Percentiles rank a stretch among this genome's conserved stretches.
Evolutionary conservation across 2,888 invertebrate species (phyloP).

Genomic region (Tridacna crocea): DNA sequence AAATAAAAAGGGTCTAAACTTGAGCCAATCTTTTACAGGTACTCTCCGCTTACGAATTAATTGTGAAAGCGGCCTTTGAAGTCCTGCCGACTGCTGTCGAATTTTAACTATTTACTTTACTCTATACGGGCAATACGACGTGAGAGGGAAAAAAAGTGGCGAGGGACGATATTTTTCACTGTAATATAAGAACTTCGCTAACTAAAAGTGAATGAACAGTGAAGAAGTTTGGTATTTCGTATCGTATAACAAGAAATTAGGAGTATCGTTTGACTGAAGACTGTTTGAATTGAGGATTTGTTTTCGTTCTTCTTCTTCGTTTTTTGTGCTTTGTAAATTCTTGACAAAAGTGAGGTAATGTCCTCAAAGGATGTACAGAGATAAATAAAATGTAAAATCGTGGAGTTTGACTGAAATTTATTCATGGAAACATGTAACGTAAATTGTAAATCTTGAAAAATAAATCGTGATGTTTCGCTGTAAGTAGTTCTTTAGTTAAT

Average conservation of each 20-base stretch:
- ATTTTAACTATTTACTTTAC: conserved; percentile 20
- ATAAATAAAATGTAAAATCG: too few species aligned
- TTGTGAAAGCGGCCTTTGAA: conserved; percentile 27
- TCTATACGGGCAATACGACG: not conserved
- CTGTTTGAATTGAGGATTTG: too few species aligned
- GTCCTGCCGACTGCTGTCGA: conserved; percentile 14
- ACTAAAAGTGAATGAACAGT: not conserved
- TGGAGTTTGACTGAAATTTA: too few species aligned
- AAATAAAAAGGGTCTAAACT: not conserved
- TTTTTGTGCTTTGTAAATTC: too few species aligned
- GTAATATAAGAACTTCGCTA: conserved; percentile 2
- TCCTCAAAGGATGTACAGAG: too few species aligned
- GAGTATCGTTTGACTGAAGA: not conserved
- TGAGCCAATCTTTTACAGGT: conserved; percentile 4
- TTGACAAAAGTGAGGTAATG: too few species aligned
- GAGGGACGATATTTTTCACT: not conserved
- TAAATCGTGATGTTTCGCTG: too few species aligned
- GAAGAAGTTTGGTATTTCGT: not conserved
- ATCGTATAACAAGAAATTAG: not conserved
- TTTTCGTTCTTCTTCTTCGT: too few species aligned
- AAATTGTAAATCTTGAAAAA: too few species aligned
- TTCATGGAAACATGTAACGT: too few species aligned
- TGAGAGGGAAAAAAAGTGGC: not conserved
- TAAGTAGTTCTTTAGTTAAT: too few species aligned
- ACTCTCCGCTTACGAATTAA: conserved; percentile 14